phyloP scores from a whole-genome alignment of 2,888 invertebrate species.

The Ophion slaviceki region DNA sequence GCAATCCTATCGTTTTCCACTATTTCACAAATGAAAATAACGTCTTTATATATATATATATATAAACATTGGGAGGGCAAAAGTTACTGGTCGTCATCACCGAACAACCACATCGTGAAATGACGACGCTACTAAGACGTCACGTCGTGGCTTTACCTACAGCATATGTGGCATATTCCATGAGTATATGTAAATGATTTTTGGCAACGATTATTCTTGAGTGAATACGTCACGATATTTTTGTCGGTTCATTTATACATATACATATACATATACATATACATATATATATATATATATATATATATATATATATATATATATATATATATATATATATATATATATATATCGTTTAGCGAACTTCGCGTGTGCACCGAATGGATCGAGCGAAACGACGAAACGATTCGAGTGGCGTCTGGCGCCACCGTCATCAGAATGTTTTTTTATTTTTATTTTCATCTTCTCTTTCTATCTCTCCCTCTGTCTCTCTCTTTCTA shows the following conservation, averaged over 20 bases:
- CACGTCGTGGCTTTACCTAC: neutral
- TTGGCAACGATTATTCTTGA: conserved; percentile 23
- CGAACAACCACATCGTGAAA: neutral
- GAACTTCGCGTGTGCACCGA: conserved; percentile 3
- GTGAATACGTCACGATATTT: conserved; percentile 3
- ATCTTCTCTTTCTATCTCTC: conserved; percentile 4
- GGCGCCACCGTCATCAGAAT: conserved; percentile 56
- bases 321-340: no score
- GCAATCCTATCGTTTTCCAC: conserved; percentile 33
- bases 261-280: no score
- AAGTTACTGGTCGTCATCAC: conserved; percentile 7
- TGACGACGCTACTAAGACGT: conserved; percentile 19
- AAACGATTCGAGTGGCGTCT: conserved; percentile 60
- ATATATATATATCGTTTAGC: neutral
- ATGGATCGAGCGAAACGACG: conserved; percentile 21
- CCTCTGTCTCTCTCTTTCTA: neutral
- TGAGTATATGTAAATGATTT: neutral
- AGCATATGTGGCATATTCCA: neutral
- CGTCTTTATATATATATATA: neutral
- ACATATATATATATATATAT: no score
- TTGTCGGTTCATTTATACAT: neutral
- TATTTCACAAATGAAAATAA: conserved; percentile 3
- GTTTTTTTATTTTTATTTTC: conserved; percentile 13
- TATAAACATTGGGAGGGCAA: neutral
- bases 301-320: no score